Percentiles rank a stretch among this genome's conserved stretches.
These are phyloP conservation scores for Ceratitis capitata DNA, from an alignment of 1,140 invertebrate species.

Conservation along the genomic window DNA sequence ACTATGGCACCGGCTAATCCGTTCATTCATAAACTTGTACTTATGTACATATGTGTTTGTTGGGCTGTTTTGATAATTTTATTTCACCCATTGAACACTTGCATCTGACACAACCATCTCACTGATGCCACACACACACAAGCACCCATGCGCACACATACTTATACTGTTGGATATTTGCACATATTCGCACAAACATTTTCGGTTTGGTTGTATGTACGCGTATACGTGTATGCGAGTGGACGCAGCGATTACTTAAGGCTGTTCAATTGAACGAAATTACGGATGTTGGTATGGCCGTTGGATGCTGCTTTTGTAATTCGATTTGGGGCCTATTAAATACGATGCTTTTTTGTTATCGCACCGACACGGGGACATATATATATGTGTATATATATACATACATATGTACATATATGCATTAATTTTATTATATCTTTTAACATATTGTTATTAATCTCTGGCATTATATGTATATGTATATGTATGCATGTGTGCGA, in stretches of 20 bases:
- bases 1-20: not conserved
- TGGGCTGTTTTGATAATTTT: too few relatives aligned
- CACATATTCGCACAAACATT: not conserved
- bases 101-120: too few relatives aligned
- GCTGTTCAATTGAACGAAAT: constrained; percentile 21
- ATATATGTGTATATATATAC: not conserved
- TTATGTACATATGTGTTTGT: not conserved
- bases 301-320: constrained; percentile 9
- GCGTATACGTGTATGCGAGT: not conserved
- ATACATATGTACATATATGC: not conserved
- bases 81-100: too few relatives aligned
- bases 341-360: not conserved
- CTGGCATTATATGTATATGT: not conserved
- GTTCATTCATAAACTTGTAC: not conserved
- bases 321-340: constrained; percentile 32
- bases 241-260: constrained; percentile 6
- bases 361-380: not conserved
- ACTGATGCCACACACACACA: too few relatives aligned
- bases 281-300: not conserved
- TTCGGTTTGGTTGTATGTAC: constrained; percentile 1
- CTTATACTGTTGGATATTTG: not conserved
- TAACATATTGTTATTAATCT: not conserved
- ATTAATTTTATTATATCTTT: not conserved
- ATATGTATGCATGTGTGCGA: not conserved
- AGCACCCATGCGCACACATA: not conserved